A percentile compares a stretch with the other conserved stretches of the same genome.
These are phyloP conservation scores for Plodia interpunctella DNA, from an alignment of 1,140 invertebrate genomes.

Conservation along the genomic window DNA sequence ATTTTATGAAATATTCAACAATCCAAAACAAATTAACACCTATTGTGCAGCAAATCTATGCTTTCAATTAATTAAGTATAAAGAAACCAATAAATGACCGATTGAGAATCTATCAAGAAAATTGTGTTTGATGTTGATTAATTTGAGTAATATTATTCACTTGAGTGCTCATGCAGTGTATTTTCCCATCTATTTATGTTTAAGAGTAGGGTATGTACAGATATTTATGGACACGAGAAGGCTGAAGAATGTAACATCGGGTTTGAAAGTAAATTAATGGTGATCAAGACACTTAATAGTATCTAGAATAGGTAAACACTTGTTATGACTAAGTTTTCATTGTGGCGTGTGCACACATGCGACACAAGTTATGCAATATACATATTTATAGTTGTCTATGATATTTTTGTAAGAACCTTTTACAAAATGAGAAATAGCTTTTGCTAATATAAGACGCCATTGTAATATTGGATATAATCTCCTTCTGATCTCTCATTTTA, in stretches of 20 bases:
- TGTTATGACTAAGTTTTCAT: conserved; percentile 49
- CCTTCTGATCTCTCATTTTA: conserved; percentile 43
- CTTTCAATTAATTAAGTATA: too few species aligned
- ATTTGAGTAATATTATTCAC: conserved; percentile 17
- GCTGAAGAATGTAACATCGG: conserved; percentile 44
- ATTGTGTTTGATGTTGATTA: conserved; percentile 18
- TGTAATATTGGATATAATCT: conserved; percentile 35
- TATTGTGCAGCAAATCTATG: too few species aligned
- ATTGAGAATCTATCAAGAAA: too few species aligned
- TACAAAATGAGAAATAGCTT: conserved; percentile 44
- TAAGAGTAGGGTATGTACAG: conserved; percentile 54
- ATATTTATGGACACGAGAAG: conserved; percentile 65
- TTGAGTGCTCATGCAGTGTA: conserved; percentile 20
- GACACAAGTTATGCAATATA: conserved; percentile 50
- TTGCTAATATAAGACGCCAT: conserved; percentile 36
- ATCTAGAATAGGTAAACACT: conserved; percentile 33
- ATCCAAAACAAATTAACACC: too few species aligned
- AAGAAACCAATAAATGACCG: too few species aligned
- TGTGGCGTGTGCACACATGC: conserved; percentile 47
- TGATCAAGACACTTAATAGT: conserved; percentile 23
- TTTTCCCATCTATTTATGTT: conserved; percentile 38
- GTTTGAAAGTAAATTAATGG: conserved; percentile 27
- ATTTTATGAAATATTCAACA: too few species aligned
- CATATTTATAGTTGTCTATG: conserved; percentile 52
- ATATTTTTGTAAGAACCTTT: conserved; percentile 59